Evolutionary conservation across 2,888 invertebrate genomes (phyloP).

Genomic region (Xestoiulus laeticollis): DNA sequence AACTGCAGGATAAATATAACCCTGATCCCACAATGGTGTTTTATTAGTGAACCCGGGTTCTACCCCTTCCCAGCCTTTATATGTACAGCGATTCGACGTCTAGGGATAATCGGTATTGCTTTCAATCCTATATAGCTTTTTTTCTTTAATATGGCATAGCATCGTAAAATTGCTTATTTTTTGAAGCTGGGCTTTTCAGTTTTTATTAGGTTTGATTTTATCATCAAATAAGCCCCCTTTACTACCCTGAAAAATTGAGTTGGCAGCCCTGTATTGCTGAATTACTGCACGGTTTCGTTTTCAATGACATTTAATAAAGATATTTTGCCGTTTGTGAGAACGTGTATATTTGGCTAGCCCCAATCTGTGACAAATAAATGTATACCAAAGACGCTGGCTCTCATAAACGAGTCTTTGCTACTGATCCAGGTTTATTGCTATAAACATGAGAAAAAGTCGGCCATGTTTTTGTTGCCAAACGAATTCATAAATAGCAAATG

Average conservation of each 20-base stretch:
- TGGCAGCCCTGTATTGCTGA: neutral
- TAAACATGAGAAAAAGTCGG: neutral
- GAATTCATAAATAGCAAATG: too few relatives aligned
- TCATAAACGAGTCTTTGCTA: neutral
- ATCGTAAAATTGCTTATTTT: constrained; percentile 31
- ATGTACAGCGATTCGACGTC: neutral
- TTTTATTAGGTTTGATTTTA: constrained; percentile 32
- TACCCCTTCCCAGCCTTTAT: neutral
- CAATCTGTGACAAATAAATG: neutral
- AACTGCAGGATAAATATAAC: constrained; percentile 41
- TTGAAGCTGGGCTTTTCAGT: constrained; percentile 39
- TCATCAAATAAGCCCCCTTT: constrained; percentile 41
- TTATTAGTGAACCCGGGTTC: constrained; percentile 8
- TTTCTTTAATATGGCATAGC: constrained; percentile 43
- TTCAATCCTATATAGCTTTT: neutral
- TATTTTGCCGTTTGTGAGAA: constrained; percentile 20
- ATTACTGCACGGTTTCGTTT: neutral
- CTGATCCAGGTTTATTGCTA: neutral
- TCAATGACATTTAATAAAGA: constrained; percentile 30
- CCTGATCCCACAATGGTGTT: constrained; percentile 10
- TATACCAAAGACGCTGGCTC: neutral
- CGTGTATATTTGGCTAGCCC: neutral
- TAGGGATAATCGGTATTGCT: constrained; percentile 4
- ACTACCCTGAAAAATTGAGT: neutral
- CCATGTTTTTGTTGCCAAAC: too few relatives aligned